phyloP scores from a whole-genome alignment of 2,113 vertebrate genomes.

The Phoxinus phoxinus region DNA sequence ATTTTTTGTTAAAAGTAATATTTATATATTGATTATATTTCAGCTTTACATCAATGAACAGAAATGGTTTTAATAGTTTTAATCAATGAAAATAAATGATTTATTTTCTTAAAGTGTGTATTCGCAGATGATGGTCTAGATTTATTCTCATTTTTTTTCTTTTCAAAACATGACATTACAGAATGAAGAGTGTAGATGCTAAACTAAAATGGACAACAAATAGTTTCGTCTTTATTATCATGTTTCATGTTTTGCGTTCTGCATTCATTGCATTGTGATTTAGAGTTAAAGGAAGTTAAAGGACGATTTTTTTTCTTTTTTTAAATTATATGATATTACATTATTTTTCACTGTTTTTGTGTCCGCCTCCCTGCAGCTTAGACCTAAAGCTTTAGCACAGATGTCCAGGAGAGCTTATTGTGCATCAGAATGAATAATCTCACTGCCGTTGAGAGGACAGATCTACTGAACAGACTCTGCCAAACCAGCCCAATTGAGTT shows the following conservation, averaged over 20 bases:
- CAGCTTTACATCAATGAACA: too few species aligned
- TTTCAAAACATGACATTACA: background rate
- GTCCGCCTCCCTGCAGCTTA: background rate
- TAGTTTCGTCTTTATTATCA: background rate
- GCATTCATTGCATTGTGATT: too few species aligned
- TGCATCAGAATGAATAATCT: constrained; percentile 79
- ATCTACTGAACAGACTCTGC: background rate
- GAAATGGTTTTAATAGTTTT: too few species aligned
- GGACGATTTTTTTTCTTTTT: too few species aligned
- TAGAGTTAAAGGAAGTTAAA: too few species aligned
- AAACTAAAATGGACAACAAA: background rate
- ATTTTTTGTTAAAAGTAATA: too few species aligned
- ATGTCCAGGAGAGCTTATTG: constrained; percentile 81
- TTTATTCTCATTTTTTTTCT: background rate
- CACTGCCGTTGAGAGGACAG: constrained; percentile 63
- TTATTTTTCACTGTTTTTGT: background rate
- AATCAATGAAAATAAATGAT: too few species aligned
- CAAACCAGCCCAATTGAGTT: background rate
- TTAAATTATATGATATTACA: background rate
- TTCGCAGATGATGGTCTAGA: too few species aligned
- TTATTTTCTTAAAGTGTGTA: too few species aligned
- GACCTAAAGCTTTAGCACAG: constrained; percentile 78
- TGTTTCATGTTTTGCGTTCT: too few species aligned
- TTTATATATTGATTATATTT: too few species aligned
- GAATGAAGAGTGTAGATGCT: background rate